phyloP scores from a whole-genome alignment of 1,140 invertebrate genomes.

The Pachyrhynchus sulphureomaculatus region DNA sequence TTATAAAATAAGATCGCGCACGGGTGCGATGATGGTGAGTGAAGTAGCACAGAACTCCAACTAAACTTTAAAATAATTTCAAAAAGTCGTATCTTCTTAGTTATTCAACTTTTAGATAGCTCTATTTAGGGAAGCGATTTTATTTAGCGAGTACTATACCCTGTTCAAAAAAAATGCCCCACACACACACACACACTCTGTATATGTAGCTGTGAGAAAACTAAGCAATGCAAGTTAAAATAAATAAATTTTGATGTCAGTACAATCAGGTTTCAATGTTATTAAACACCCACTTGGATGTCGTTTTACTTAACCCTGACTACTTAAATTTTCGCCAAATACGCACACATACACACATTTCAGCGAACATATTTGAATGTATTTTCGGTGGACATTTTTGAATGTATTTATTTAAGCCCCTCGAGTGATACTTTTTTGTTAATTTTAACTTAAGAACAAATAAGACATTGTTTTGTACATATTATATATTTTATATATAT shows the following conservation, averaged over 20 bases:
- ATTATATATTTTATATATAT: constrained; percentile 36
- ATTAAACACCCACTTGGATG: not conserved
- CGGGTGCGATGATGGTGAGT: no score
- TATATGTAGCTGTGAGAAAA: constrained; percentile 1
- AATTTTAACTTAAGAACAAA: constrained; percentile 38
- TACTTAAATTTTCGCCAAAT: not conserved
- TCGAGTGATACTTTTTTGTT: constrained; percentile 41
- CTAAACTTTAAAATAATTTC: no score
- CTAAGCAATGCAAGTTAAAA: constrained; percentile 5
- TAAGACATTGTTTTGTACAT: constrained; percentile 45
- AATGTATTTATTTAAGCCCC: constrained; percentile 32
- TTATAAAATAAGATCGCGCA: no score
- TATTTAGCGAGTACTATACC: no score
- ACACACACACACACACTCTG: no score
- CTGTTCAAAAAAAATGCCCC: not conserved
- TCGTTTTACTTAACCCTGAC: not conserved
- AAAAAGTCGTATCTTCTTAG: no score
- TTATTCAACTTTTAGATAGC: no score
- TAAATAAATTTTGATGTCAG: no score
- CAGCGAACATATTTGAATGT: not conserved
- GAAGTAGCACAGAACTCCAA: no score
- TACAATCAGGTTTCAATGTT: not conserved
- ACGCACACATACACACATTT: no score
- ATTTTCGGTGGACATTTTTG: not conserved
- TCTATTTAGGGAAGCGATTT: no score